Percentiles rank a stretch among this genome's conserved stretches.
Evolutionary conservation across 64 coral and sea anemone genomes (phyloP).

Genomic region (Hydrozoanthus tunicans): DNA sequence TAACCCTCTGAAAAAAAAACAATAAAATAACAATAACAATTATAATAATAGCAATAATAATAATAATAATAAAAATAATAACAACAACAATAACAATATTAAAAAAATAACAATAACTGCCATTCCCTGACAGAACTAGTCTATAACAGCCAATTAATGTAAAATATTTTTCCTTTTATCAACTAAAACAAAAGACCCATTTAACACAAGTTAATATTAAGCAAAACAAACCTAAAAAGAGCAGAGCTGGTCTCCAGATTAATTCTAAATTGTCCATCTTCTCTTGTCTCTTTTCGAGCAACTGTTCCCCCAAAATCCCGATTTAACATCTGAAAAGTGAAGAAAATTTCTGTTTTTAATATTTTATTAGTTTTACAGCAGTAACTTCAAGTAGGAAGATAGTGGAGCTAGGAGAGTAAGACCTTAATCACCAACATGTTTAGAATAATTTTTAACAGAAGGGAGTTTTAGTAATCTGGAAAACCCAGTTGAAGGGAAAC

Average conservation of each 20-base stretch:
- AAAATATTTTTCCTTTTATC: too few relatives aligned
- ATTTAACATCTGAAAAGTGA: conserved; percentile 79
- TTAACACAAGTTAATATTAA: not conserved
- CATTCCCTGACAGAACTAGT: too few relatives aligned
- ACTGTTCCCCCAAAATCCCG: conserved; percentile 95
- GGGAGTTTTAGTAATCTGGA: not conserved
- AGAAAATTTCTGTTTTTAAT: not conserved
- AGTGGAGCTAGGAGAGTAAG: not conserved
- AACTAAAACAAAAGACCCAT: not conserved
- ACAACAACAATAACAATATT: too few relatives aligned
- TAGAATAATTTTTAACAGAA: not conserved
- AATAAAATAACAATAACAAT: not conserved
- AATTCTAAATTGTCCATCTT: conserved; percentile 91
- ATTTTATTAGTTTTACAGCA: not conserved
- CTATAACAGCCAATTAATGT: too few relatives aligned
- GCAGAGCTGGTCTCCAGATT: conserved; percentile 73
- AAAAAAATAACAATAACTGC: too few relatives aligned
- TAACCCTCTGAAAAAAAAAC: conserved; percentile 65
- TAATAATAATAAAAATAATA: too few relatives aligned
- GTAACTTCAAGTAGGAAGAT: not conserved
- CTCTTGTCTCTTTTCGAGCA: conserved; percentile 85
- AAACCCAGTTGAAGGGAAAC: not conserved
- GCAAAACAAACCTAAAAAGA: conserved; percentile 71
- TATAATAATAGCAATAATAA: not conserved
- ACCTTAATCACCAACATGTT: not conserved